phyloP scores from a whole-genome alignment of 2,888 invertebrate genomes.

The Branchellion lobata region DNA sequence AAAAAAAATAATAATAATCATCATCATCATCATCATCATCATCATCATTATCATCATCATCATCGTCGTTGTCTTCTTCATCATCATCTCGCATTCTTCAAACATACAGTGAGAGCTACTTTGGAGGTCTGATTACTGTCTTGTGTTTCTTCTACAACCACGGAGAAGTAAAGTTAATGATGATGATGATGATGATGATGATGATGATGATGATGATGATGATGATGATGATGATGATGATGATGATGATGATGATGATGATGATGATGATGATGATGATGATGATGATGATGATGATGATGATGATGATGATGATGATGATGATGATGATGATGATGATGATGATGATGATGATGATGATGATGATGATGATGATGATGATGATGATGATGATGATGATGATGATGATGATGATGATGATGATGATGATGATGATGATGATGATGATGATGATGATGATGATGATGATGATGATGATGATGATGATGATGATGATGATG shows the following conservation, averaged over 20 bases:
- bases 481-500: conserved; percentile 44
- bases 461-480: conserved; percentile 42
- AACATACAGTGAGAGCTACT: conserved; percentile 68
- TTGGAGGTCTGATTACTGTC: conserved; percentile 75
- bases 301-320: conserved; percentile 39
- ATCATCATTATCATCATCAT: conserved; percentile 28
- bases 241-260: conserved; percentile 41
- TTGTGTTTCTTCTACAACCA: conserved; percentile 79
- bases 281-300: conserved; percentile 41
- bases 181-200: conserved; percentile 43
- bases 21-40: conserved; percentile 17
- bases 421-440: conserved; percentile 40
- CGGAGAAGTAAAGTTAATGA: conserved; percentile 67
- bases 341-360: conserved; percentile 40
- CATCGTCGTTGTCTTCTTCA: conserved; percentile 4
- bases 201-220: conserved; percentile 43
- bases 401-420: conserved; percentile 36
- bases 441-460: conserved; percentile 43
- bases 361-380: conserved; percentile 44
- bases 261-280: conserved; percentile 41
- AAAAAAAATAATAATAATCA: background rate
- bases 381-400: conserved; percentile 42
- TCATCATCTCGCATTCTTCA: conserved; percentile 1
- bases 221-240: conserved; percentile 43
- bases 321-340: conserved; percentile 44